These are phyloP conservation scores for Kryptolebias marmoratus DNA, from an alignment of 2,113 vertebrate species.

Conservation along the genomic window DNA sequence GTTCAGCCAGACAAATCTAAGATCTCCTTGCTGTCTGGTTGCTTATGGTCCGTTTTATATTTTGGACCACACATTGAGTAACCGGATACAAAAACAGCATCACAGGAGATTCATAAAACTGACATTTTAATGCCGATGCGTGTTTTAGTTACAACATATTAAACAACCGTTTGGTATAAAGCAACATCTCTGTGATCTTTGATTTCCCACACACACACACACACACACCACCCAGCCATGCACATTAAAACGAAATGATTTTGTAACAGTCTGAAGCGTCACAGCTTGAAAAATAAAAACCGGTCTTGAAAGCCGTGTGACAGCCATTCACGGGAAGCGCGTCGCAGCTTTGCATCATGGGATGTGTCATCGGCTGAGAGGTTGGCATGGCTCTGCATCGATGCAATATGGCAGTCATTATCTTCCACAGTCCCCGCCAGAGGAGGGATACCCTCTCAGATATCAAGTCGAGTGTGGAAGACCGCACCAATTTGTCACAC, in stretches of 20 bases:
- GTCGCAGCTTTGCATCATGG: conserved; percentile 69
- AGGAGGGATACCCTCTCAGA: conserved; percentile 74
- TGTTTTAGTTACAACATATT: conserved; percentile 25
- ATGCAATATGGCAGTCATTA: conserved; percentile 81
- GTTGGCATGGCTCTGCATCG: conserved; percentile 73
- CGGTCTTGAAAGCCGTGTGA: conserved; percentile 52
- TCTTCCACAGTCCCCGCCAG: conserved; percentile 63
- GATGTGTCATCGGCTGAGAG: conserved; percentile 64
- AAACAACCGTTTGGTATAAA: conserved; percentile 28
- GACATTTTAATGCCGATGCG: conserved; percentile 18
- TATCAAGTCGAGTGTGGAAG: conserved; percentile 69
- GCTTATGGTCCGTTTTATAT: conserved; percentile 7
- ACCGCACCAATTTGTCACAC: conserved; percentile 69
- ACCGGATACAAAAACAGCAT: conserved; percentile 8
- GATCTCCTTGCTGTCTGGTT: neutral
- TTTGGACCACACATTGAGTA: conserved; percentile 28
- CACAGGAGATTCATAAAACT: conserved; percentile 15
- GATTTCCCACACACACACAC: neutral
- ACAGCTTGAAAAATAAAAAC: conserved; percentile 42
- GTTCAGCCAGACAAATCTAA: conserved; percentile 1
- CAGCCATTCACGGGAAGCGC: conserved; percentile 59
- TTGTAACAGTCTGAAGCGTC: conserved; percentile 37
- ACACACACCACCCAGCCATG: no score
- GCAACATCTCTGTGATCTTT: conserved; percentile 37
- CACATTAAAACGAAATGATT: conserved; percentile 49